Evolutionary conservation across 2,797 vertebrate species (phyloP).

Genomic region (Allobates femoralis): DNA sequence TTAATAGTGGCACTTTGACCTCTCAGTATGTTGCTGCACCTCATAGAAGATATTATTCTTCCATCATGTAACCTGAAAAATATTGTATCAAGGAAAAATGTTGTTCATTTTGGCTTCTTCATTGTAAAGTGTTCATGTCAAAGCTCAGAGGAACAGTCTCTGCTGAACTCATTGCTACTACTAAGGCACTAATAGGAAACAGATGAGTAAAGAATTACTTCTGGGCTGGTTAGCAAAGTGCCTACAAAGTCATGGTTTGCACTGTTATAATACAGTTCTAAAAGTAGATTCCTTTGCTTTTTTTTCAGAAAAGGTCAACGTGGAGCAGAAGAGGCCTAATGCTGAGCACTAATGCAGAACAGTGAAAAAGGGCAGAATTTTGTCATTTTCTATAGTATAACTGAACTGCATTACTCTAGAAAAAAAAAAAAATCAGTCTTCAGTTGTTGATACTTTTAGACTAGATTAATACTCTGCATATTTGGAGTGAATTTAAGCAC

Average conservation of each 20-base stretch:
- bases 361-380: not conserved
- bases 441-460: no score
- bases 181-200: slow-evolving; percentile 71
- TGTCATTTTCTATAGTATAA: not conserved
- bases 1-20: no score
- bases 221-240: slow-evolving; percentile 64
- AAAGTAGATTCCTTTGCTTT: slow-evolving; percentile 20
- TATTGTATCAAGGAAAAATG: no score
- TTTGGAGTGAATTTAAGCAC: no score
- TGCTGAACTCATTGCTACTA: slow-evolving; percentile 71
- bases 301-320: slow-evolving; percentile 37
- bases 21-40: no score
- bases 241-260: slow-evolving; percentile 33
- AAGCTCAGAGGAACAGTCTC: slow-evolving; percentile 65
- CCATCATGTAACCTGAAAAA: not conserved
- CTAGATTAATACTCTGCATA: no score
- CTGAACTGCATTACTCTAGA: not conserved
- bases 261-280: slow-evolving; percentile 35
- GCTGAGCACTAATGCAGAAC: no score
- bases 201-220: slow-evolving; percentile 69
- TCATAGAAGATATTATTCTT: not conserved
- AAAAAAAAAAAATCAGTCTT: no score
- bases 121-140: slow-evolving; percentile 61
- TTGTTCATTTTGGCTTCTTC: slow-evolving; percentile 53
- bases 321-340: slow-evolving; percentile 20